A percentile compares a stretch with the other conserved stretches of the same genome.
These are phyloP conservation scores for Heteractis magnifica DNA, from an alignment of 92 coral and sea anemone species.

Conservation along the genomic window DNA sequence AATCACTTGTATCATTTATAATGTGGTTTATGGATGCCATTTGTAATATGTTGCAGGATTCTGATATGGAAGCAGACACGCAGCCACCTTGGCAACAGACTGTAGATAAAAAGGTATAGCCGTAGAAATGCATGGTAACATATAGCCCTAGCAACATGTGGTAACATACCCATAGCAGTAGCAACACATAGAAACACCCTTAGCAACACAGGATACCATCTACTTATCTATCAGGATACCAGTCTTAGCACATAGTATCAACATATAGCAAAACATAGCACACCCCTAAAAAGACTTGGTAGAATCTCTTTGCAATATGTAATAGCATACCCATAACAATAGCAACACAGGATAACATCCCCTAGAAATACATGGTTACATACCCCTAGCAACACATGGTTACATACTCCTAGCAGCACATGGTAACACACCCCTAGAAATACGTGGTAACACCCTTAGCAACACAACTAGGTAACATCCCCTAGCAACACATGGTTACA, in stretches of 20 bases:
- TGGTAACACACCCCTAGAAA: neutral
- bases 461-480: neutral
- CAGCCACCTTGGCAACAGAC: constrained; percentile 89
- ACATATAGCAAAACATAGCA: too few species aligned
- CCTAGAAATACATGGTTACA: neutral
- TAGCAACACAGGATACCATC: too few species aligned
- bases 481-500: too few species aligned
- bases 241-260: too few species aligned
- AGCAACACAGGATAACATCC: neutral
- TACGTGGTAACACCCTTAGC: neutral
- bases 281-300: too few species aligned
- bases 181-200: neutral
- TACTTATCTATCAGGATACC: too few species aligned
- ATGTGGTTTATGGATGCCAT: neutral
- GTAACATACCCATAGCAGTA: neutral
- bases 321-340: neutral
- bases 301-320: too few species aligned
- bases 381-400: neutral
- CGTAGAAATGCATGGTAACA: neutral
- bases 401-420: neutral
- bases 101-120: constrained; percentile 79
- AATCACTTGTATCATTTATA: neutral
- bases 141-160: neutral
- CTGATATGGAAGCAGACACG: constrained; percentile 84
- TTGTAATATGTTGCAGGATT: constrained; percentile 55